These are phyloP conservation scores for Cheirogaleus medius DNA, from an alignment of 2,113 vertebrate species.

Conservation along the genomic window DNA sequence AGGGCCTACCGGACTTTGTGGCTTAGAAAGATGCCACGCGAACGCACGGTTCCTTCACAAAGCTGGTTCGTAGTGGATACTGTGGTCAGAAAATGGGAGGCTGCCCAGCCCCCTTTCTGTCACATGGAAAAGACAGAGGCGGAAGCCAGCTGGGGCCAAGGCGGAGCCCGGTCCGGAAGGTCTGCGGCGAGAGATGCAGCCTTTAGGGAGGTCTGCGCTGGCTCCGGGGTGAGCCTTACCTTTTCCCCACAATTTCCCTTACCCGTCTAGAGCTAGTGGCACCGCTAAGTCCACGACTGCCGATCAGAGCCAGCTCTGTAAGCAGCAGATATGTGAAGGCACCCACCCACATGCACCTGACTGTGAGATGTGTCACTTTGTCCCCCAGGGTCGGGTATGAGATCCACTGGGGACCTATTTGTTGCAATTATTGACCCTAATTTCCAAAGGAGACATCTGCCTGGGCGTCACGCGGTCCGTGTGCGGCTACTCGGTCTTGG, in stretches of 20 bases:
- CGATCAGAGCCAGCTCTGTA: no score
- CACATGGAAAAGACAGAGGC: neutral
- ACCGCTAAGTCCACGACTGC: fast-evolving
- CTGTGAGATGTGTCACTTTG: fast-evolving
- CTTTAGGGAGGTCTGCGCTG: fast-evolving
- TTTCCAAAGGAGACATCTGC: neutral
- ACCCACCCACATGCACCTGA: fast-evolving
- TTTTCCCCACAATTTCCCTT: neutral
- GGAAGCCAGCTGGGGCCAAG: neutral
- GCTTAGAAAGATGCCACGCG: no score
- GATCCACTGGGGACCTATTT: neutral
- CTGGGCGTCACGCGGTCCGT: fast-evolving
- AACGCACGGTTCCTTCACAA: neutral
- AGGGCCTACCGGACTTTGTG: neutral
- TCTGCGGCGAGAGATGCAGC: fast-evolving
- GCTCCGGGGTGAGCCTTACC: no score
- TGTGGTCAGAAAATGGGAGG: neutral
- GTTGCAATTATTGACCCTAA: fast-evolving
- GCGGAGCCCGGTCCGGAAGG: neutral
- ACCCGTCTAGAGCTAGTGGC: no score
- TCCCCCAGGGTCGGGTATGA: neutral
- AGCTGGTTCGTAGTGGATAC: neutral
- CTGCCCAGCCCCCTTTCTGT: neutral
- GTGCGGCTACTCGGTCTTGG: fast-evolving
- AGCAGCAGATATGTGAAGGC: fast-evolving